phyloP scores from a whole-genome alignment of 2,113 vertebrate species.

The Fulmarus glacialis region DNA sequence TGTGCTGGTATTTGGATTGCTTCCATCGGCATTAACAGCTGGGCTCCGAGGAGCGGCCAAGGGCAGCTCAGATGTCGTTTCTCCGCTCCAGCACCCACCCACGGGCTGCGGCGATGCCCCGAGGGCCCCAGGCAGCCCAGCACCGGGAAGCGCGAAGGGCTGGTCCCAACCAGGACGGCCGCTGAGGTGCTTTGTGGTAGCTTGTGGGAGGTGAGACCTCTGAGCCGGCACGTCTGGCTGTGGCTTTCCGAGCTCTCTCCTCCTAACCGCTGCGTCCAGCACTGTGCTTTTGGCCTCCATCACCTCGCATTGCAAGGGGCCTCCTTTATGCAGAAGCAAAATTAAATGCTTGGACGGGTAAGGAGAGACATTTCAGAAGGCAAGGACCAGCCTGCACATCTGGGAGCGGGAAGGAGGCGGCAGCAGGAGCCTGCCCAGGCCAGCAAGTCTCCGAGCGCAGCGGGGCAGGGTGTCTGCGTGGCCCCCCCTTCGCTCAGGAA shows the following conservation, averaged over 20 bases:
- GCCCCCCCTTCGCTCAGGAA: neutral
- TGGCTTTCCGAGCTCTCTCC: neutral
- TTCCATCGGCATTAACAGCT: neutral
- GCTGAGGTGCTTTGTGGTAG: accelerated
- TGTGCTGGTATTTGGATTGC: neutral
- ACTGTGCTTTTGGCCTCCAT: neutral
- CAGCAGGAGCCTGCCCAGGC: neutral
- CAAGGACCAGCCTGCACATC: neutral
- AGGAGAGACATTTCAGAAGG: neutral
- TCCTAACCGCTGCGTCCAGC: neutral
- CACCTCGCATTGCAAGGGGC: accelerated
- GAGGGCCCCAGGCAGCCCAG: neutral
- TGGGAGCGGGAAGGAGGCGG: accelerated
- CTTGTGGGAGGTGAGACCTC: neutral
- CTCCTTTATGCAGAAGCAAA: neutral
- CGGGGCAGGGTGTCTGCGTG: accelerated
- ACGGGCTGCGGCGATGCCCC: neutral
- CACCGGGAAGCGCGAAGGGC: accelerated
- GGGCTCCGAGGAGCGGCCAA: neutral
- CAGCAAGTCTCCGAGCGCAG: accelerated
- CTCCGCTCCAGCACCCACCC: neutral
- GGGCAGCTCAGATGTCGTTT: neutral
- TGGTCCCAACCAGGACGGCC: neutral
- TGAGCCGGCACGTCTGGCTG: accelerated
- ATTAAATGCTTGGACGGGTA: neutral